Conservation (phyloP, 2,797 vertebrate species). For the Leptoclinus maculatus region DNA sequence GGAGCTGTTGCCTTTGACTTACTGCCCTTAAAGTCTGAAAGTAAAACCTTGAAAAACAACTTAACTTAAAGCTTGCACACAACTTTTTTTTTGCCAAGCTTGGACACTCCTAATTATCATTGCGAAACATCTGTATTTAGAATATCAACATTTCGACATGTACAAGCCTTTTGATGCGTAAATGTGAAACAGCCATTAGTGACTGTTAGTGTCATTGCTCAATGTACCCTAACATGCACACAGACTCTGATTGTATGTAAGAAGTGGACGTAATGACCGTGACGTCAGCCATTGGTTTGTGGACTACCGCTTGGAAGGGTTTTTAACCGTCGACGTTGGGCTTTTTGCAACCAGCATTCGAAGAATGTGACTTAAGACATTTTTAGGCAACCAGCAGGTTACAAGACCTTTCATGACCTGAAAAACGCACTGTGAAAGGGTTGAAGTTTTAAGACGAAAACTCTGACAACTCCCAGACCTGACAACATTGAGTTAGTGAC, state of each 20-base stretch:
- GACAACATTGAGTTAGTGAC: background rate
- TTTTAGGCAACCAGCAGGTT: background rate
- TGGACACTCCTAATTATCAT: background rate
- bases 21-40: conserved; percentile 21
- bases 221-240: background rate
- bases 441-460: too few species aligned
- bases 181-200: conserved; percentile 13
- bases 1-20: conserved; percentile 36
- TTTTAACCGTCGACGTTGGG: background rate
- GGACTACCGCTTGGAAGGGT: background rate
- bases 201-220: too few species aligned
- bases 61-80: conserved; percentile 9
- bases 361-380: background rate
- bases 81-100: background rate
- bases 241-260: background rate
- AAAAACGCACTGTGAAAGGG: too few species aligned
- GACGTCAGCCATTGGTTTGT: too few species aligned
- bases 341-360: background rate
- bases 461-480: background rate
- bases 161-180: background rate
- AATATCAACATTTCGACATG: background rate
- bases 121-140: background rate
- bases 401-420: too few species aligned
- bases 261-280: too few species aligned
- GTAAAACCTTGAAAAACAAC: conserved; percentile 39